These are phyloP conservation scores for Danio tinwini DNA, from an alignment of 2,797 vertebrate genomes.

Conservation along the genomic window DNA sequence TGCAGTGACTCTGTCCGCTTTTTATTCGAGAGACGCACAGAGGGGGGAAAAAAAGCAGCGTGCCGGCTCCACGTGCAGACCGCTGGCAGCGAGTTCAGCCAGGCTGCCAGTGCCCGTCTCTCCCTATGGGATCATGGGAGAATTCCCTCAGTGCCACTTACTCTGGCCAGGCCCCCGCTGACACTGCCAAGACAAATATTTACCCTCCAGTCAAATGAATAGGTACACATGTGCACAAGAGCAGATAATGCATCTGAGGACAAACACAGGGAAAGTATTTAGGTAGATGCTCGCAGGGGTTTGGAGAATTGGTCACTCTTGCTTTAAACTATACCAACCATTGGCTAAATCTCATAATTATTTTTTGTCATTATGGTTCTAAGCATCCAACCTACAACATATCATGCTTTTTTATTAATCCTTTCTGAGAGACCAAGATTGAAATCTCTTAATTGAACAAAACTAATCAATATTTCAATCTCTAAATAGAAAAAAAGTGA, in stretches of 20 bases:
- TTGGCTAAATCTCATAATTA: neutral
- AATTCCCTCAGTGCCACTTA: slow-evolving; percentile 54
- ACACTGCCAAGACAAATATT: slow-evolving; percentile 53
- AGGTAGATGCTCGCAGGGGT: neutral
- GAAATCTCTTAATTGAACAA: neutral
- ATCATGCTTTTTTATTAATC: neutral
- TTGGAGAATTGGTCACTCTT: neutral
- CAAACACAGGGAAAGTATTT: neutral
- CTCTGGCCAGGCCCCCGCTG: slow-evolving; percentile 30
- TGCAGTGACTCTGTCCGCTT: slow-evolving; percentile 17
- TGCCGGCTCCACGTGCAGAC: slow-evolving; percentile 35
- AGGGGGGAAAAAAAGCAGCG: slow-evolving; percentile 22
- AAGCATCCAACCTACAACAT: neutral
- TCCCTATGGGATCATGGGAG: slow-evolving; percentile 46
- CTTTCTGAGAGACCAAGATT: neutral
- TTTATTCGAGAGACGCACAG: slow-evolving; percentile 22
- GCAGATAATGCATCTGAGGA: slow-evolving; percentile 37
- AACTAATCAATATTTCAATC: neutral
- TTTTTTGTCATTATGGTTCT: neutral
- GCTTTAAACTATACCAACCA: neutral
- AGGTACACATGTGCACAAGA: slow-evolving; percentile 18
- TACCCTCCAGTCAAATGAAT: slow-evolving; percentile 52
- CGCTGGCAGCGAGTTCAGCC: neutral
- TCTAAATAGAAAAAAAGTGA: no score
- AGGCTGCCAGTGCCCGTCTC: slow-evolving; percentile 41